Percentiles rank a stretch among this genome's conserved stretches.
Conservation (phyloP, 2,888 invertebrate species). For the Aphidoletes aphidimyza region DNA sequence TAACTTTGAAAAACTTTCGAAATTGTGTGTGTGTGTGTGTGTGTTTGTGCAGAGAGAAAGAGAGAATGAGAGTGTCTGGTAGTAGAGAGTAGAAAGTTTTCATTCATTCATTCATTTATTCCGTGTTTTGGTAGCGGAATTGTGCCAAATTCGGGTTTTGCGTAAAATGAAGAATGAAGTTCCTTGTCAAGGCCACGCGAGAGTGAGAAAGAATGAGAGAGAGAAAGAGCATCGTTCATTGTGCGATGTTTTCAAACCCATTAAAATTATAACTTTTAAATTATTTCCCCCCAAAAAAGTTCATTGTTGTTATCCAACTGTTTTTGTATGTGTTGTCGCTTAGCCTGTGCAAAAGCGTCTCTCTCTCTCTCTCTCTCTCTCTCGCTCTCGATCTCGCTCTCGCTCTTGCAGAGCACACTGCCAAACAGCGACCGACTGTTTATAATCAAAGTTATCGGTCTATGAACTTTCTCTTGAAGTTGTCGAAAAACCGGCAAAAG, state of each 20-base stretch:
- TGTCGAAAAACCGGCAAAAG: constrained; percentile 51
- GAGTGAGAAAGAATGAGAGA: neutral
- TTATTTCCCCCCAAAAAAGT: constrained; percentile 45
- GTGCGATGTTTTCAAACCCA: constrained; percentile 50
- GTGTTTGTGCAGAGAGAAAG: too few relatives aligned
- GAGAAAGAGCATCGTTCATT: constrained; percentile 1
- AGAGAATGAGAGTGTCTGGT: too few relatives aligned
- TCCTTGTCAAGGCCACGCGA: constrained; percentile 44
- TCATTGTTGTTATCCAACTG: constrained; percentile 38
- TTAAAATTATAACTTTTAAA: constrained; percentile 51
- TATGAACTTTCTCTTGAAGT: constrained; percentile 51
- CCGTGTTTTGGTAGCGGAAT: neutral
- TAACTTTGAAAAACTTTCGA: constrained; percentile 47
- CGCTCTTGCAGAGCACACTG: neutral
- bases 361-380: too few relatives aligned
- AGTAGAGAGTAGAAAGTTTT: constrained; percentile 35
- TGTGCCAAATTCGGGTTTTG: constrained; percentile 15
- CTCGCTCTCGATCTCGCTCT: too few relatives aligned
- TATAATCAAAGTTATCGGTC: constrained; percentile 54
- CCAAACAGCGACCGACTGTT: neutral
- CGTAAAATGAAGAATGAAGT: constrained; percentile 5
- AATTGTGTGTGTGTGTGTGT: constrained; percentile 21
- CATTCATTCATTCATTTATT: neutral
- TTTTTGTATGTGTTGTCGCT: neutral
- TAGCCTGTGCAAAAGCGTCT: neutral